phyloP scores from a whole-genome alignment of 1,140 invertebrate species.

The Apis florea region DNA sequence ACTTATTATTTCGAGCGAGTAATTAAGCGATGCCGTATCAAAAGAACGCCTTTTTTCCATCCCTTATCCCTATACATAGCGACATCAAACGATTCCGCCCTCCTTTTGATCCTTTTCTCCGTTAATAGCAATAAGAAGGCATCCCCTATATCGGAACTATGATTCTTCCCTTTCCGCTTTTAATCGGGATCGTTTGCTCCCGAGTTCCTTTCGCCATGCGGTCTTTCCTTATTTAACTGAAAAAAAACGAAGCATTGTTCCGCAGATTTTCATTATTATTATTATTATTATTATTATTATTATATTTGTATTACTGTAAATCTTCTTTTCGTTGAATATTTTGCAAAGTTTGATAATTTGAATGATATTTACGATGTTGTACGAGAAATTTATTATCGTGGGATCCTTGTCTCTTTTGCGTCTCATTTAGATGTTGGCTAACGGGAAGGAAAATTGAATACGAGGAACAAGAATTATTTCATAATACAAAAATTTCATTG shows the following conservation, averaged over 20 bases:
- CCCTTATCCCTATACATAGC: conserved; percentile 47
- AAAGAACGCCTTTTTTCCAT: conserved; percentile 50
- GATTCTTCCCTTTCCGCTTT: background rate
- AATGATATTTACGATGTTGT: too few species aligned
- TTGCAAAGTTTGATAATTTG: background rate
- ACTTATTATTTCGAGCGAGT: conserved; percentile 55
- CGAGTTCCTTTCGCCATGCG: background rate
- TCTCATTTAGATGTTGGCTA: too few species aligned
- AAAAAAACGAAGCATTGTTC: background rate
- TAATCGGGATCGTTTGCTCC: background rate
- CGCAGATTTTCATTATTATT: background rate
- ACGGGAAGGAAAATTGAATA: too few species aligned
- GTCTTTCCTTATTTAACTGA: background rate
- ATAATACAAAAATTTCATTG: too few species aligned
- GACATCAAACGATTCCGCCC: conserved; percentile 45
- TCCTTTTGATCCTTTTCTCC: conserved; percentile 48
- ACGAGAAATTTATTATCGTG: too few species aligned
- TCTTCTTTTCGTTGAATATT: background rate
- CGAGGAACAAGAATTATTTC: too few species aligned
- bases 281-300: background rate
- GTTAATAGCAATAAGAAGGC: conserved; percentile 42
- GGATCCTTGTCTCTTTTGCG: too few species aligned
- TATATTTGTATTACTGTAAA: too few species aligned
- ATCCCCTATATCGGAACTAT: background rate
- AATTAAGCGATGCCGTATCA: conserved; percentile 56